Evolutionary conservation across 2,888 invertebrate genomes (phyloP), one percentile per base, ranked within the genome.

Genomic region (Crioceris asparagi): DNA sequence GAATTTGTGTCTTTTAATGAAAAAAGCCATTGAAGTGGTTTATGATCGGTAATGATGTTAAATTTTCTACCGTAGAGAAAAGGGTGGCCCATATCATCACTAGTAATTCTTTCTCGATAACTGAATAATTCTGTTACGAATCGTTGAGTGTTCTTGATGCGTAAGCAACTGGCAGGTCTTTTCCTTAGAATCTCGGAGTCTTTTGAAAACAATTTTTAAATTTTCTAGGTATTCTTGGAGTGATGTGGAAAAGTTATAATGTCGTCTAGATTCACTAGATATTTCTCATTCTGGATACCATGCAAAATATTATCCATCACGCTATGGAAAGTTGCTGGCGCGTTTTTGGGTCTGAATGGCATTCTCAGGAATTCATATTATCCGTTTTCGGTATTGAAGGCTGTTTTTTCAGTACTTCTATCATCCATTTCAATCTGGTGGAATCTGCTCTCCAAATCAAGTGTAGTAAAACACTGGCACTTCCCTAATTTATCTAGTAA

Each of bases 271-370:
- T 54, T 51, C 1, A 51, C 46, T 2, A 48, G 37, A 18, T 48
- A 46, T 15, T 39, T 43, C 30, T 46, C 38, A 10, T 41, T 41
- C 19, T 45, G 43, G 6, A 53, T 27, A 1, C 41, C 50, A 15
- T 39, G 11, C 4, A 55, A 35, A 5, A 53, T 41, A 30, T 36
- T 26, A 23, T 50, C 44, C 50, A 51, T 54, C 1, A 49, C 21
- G 5, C 48, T 17, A 36, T 51, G 50, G 36, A 54, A 53, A 0
- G 49, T 54, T 4, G 41, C 34, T 1, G 50, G 51, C 3, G 51
- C 47, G 29, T 48, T 50, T 42, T 50, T 50, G 25, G 47, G 32
- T 36, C 50, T 51, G 29, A 54, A 52, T 2, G 49, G 48, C 52
- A 55, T 53, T 12, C 51, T 23, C 4, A 39, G 8, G 11, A 32